Evolutionary conservation across 2,113 vertebrate genomes (phyloP).

Genomic region (Carassius carassius): DNA sequence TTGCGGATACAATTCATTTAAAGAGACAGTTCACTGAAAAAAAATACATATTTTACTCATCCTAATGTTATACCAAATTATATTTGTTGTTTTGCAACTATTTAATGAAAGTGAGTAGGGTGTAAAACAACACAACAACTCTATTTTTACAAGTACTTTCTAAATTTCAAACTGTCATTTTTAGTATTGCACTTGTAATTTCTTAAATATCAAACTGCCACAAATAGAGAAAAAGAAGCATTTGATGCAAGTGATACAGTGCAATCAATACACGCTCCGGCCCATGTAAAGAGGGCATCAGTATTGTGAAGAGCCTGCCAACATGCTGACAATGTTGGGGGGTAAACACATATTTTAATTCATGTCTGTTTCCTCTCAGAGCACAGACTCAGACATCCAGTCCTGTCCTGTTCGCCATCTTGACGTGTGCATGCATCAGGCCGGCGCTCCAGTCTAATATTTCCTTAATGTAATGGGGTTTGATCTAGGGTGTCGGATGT

Average conservation of each 20-base stretch:
- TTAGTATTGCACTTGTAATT: background rate
- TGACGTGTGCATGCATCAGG: slow-evolving; percentile 82
- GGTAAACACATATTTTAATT: slow-evolving; percentile 89
- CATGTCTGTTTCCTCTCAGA: slow-evolving; percentile 59
- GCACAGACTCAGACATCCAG: slow-evolving; percentile 40
- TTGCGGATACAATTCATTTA: background rate
- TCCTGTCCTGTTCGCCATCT: slow-evolving; percentile 44
- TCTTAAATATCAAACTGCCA: slow-evolving; percentile 19
- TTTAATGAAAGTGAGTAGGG: background rate
- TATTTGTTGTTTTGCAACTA: background rate
- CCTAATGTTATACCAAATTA: background rate
- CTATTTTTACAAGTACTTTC: no score
- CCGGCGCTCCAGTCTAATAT: slow-evolving; percentile 81
- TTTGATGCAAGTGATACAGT: slow-evolving; percentile 6
- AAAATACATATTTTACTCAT: background rate
- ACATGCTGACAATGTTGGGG: slow-evolving; percentile 82
- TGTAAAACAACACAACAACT: background rate
- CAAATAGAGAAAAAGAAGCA: background rate
- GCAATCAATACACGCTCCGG: slow-evolving; percentile 77
- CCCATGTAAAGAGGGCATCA: slow-evolving; percentile 73
- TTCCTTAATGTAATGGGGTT: slow-evolving; percentile 93
- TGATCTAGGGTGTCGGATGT: slow-evolving; percentile 87
- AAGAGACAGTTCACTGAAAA: background rate
- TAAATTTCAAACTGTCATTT: background rate
- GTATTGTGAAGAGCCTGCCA: slow-evolving; percentile 85